These are phyloP conservation scores for Lottia gigantea DNA, from an alignment of 2,888 invertebrate genomes.

Conservation along the genomic window DNA sequence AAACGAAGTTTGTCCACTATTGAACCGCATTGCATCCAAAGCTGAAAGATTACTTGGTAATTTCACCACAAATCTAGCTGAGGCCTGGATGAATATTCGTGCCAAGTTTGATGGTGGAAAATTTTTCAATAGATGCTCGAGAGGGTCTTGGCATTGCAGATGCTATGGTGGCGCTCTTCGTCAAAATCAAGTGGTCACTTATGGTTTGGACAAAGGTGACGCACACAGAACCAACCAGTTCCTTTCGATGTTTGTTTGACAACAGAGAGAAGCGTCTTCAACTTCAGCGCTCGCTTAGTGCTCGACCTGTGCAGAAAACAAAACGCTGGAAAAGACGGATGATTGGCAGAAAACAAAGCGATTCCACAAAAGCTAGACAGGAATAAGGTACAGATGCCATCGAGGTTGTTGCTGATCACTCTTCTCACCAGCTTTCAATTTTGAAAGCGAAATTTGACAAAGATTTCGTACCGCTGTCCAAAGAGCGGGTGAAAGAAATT, in stretches of 20 bases:
- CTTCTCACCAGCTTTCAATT: too few species aligned
- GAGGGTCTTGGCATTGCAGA: slow-evolving; percentile 34
- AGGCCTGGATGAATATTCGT: slow-evolving; percentile 37
- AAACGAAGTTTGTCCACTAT: slow-evolving; percentile 23
- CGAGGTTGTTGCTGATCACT: slow-evolving; percentile 20
- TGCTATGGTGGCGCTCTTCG: slow-evolving; percentile 30
- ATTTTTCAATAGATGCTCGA: slow-evolving; percentile 25
- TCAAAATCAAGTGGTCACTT: slow-evolving; percentile 26
- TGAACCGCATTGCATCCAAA: slow-evolving; percentile 28
- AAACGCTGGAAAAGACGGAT: slow-evolving; percentile 13
- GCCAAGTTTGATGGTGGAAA: slow-evolving; percentile 38
- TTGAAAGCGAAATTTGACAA: too few species aligned
- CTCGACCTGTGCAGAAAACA: slow-evolving; percentile 12
- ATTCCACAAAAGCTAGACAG: slow-evolving; percentile 19
- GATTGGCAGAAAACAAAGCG: not conserved
- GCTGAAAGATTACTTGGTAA: too few species aligned
- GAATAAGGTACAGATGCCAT: slow-evolving; percentile 15
- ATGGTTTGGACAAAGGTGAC: slow-evolving; percentile 13
- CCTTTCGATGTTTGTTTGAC: not conserved
- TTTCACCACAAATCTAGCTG: too few species aligned
- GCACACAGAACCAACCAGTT: slow-evolving; percentile 11
- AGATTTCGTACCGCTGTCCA: too few species aligned
- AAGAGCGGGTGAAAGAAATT: too few species aligned
- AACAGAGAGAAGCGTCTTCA: not conserved
- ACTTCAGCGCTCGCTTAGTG: not conserved